A percentile compares a stretch with the other conserved stretches of the same genome.
phyloP scores from a whole-genome alignment of 2,797 vertebrate genomes.

The Enteromius trimaculatus region DNA sequence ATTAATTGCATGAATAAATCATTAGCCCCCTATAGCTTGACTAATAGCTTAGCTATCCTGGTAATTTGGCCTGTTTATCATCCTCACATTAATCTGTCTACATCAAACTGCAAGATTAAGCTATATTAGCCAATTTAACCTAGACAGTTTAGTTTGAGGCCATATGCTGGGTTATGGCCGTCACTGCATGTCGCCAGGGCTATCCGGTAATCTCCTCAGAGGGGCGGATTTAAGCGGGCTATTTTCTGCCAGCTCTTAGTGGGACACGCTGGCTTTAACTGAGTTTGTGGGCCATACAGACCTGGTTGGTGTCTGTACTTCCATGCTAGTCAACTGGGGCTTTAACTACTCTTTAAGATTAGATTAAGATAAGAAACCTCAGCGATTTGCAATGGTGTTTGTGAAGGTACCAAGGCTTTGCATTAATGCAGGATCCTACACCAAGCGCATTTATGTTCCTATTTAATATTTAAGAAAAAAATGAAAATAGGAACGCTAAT shows the following conservation, averaged over 20 bases:
- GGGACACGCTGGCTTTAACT: conserved; percentile 65
- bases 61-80: conserved; percentile 32
- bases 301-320: not conserved
- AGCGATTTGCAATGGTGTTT: conserved; percentile 8
- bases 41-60: conserved; percentile 6
- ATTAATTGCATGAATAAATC: conserved; percentile 7
- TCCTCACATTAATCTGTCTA: not conserved
- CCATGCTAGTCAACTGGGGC: not conserved
- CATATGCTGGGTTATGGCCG: conserved; percentile 67
- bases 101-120: conserved; percentile 31
- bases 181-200: conserved; percentile 61
- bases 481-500: no score
- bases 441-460: not conserved
- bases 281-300: conserved; percentile 56
- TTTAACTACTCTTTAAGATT: conserved; percentile 26
- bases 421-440: not conserved
- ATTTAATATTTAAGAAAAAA: no score
- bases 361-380: conserved; percentile 26
- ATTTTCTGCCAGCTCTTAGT: conserved; percentile 76
- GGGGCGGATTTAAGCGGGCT: conserved; percentile 75
- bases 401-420: not conserved
- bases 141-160: conserved; percentile 57
- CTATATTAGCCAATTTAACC: conserved; percentile 37
- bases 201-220: conserved; percentile 76
- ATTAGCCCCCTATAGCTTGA: conserved; percentile 13